These are phyloP conservation scores for Todiramphus saurophagus DNA, from an alignment of 2,113 vertebrate species.

Conservation along the genomic window DNA sequence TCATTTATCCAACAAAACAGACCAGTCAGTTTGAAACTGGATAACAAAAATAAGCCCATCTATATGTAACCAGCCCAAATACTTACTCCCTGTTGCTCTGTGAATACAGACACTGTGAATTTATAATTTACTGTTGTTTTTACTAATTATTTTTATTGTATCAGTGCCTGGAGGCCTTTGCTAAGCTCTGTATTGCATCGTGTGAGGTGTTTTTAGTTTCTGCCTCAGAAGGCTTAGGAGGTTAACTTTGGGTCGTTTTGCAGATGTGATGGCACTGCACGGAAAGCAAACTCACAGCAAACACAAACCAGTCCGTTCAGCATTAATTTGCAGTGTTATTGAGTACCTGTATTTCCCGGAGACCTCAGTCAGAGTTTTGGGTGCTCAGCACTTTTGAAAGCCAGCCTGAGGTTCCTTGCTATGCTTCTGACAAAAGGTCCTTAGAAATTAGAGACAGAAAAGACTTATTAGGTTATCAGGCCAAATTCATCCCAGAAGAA, in stretches of 20 bases:
- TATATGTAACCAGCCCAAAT: not conserved
- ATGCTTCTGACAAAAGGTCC: constrained; percentile 19
- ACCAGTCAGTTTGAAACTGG: constrained; percentile 28
- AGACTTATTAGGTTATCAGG: constrained; percentile 50
- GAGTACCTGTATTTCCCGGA: not conserved
- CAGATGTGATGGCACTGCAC: not conserved
- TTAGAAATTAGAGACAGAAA: constrained; percentile 32
- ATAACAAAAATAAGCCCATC: not conserved
- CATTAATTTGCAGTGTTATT: not conserved
- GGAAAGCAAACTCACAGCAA: not conserved
- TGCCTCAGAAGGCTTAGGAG: not conserved
- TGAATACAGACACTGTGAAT: not conserved
- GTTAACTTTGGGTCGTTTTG: not conserved
- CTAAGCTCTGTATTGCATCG: not conserved
- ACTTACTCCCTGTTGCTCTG: not conserved
- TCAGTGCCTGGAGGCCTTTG: not conserved
- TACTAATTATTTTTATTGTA: not conserved
- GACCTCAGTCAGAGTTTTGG: not conserved
- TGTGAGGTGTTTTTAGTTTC: not conserved
- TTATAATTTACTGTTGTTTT: not conserved
- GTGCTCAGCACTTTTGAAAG: constrained; percentile 36
- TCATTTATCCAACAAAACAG: constrained; percentile 34
- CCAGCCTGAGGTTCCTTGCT: not conserved
- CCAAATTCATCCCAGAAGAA: constrained; percentile 50
- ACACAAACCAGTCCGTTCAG: not conserved